Percentiles rank a stretch among this genome's conserved stretches.
These are phyloP conservation scores for Ameiurus melas DNA, from an alignment of 2,113 vertebrate genomes.

Conservation along the genomic window DNA sequence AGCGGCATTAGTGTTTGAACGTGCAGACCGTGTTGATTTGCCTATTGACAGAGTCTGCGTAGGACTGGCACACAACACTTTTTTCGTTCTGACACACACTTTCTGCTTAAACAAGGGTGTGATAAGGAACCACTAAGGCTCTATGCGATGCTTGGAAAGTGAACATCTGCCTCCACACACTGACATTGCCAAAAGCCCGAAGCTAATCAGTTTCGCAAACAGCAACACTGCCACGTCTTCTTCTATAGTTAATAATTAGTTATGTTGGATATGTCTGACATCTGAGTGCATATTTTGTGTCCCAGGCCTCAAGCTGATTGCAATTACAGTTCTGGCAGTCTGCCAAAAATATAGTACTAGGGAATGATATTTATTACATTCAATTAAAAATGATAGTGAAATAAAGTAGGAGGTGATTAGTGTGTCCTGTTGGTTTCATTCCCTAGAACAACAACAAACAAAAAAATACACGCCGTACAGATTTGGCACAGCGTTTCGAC, in stretches of 20 bases:
- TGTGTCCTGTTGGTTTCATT: not conserved
- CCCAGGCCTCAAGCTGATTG: not conserved
- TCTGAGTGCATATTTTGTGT: not conserved
- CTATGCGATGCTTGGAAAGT: not conserved
- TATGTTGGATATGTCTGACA: not conserved
- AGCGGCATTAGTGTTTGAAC: not conserved
- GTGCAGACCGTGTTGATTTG: not conserved
- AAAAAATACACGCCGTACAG: not conserved
- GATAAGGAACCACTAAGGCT: not conserved
- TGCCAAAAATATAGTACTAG: not conserved
- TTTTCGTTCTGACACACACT: not conserved
- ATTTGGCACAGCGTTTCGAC: not conserved
- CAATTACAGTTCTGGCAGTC: not conserved
- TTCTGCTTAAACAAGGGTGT: not conserved
- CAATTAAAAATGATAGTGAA: not conserved
- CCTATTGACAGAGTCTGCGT: not conserved
- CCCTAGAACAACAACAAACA: not conserved
- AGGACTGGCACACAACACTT: not conserved
- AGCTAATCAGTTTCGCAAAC: not conserved
- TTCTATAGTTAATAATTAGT: not conserved
- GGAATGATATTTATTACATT: not conserved
- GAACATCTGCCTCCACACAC: slow-evolving; percentile 10
- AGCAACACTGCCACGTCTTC: not conserved
- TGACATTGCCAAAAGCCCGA: not conserved
- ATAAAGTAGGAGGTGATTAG: not conserved